phyloP scores from a whole-genome alignment of 2,113 vertebrate species.

The Morone chrysops region DNA sequence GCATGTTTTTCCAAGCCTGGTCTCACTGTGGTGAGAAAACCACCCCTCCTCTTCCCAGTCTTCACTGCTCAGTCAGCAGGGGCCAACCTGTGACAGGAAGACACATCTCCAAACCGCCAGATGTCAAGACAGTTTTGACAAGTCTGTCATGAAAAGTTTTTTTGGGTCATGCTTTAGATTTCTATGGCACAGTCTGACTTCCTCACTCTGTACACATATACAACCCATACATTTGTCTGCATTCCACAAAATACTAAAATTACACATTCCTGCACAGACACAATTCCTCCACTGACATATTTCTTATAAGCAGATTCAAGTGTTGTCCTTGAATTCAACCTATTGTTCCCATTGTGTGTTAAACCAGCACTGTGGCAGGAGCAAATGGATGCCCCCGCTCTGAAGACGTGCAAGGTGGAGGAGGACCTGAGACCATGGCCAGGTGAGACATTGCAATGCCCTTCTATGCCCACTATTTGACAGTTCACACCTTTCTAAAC shows the following conservation, averaged over 20 bases:
- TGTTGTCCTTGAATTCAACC: constrained; percentile 9
- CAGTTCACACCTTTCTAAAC: constrained; percentile 28
- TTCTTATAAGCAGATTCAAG: neutral
- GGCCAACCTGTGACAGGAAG: constrained; percentile 75
- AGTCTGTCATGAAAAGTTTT: constrained; percentile 53
- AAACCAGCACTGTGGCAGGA: constrained; percentile 78
- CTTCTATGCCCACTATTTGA: neutral
- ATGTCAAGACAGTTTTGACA: constrained; percentile 72
- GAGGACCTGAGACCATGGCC: constrained; percentile 82
- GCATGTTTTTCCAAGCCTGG: constrained; percentile 77
- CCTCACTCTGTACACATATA: constrained; percentile 28
- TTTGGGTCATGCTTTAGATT: constrained; percentile 41
- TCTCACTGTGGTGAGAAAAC: constrained; percentile 80
- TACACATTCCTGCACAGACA: constrained; percentile 1
- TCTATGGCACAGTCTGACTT: constrained; percentile 27
- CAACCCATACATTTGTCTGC: constrained; percentile 5
- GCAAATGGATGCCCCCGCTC: constrained; percentile 78
- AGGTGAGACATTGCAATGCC: constrained; percentile 67
- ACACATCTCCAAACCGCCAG: constrained; percentile 68
- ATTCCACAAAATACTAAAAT: neutral
- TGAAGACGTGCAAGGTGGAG: constrained; percentile 84
- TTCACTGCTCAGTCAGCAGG: constrained; percentile 75
- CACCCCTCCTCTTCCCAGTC: constrained; percentile 66
- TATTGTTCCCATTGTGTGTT: constrained; percentile 56
- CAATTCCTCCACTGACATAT: neutral